These are phyloP conservation scores for Cosmorhoe ocellata DNA, from an alignment of 2,888 invertebrate species.

Conservation along the genomic window DNA sequence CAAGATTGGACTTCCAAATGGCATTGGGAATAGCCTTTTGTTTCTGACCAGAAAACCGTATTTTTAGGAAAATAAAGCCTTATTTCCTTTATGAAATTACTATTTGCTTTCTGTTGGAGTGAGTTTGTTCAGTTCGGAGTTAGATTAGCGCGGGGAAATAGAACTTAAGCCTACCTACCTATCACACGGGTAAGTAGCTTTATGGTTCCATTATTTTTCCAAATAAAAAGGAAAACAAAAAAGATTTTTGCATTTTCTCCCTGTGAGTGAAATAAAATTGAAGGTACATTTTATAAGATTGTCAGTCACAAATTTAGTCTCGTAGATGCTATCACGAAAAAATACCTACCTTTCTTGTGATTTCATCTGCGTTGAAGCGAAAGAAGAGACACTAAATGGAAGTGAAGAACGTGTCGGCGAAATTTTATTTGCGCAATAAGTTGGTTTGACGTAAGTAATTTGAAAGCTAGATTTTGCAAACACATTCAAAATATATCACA, in stretches of 20 bases:
- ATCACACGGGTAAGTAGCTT: conserved; percentile 3
- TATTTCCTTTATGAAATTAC: conserved; percentile 22
- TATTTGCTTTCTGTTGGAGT: conserved; percentile 21
- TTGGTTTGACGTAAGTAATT: neutral
- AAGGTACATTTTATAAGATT: conserved; percentile 22
- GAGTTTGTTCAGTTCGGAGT: conserved; percentile 16
- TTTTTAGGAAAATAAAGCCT: conserved; percentile 23
- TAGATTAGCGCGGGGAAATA: conserved; percentile 10
- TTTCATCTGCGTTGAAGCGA: conserved; percentile 31
- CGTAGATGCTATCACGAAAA: conserved; percentile 28
- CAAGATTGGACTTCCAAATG: conserved; percentile 31
- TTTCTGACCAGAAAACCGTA: conserved; percentile 26
- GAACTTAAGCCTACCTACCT: neutral
- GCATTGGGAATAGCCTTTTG: conserved; percentile 28
- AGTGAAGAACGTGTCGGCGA: conserved; percentile 15
- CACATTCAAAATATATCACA: no score
- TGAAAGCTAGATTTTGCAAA: neutral
- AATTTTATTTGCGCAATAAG: neutral
- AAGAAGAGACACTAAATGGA: conserved; percentile 28
- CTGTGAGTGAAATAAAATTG: conserved; percentile 19
- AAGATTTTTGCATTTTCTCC: conserved; percentile 11
- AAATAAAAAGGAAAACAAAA: conserved; percentile 7
- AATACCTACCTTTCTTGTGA: conserved; percentile 30
- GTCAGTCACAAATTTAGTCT: conserved; percentile 27
- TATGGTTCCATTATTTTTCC: conserved; percentile 10